phyloP scores from a whole-genome alignment of 1,140 invertebrate genomes.

The Lycorma delicatula region DNA sequence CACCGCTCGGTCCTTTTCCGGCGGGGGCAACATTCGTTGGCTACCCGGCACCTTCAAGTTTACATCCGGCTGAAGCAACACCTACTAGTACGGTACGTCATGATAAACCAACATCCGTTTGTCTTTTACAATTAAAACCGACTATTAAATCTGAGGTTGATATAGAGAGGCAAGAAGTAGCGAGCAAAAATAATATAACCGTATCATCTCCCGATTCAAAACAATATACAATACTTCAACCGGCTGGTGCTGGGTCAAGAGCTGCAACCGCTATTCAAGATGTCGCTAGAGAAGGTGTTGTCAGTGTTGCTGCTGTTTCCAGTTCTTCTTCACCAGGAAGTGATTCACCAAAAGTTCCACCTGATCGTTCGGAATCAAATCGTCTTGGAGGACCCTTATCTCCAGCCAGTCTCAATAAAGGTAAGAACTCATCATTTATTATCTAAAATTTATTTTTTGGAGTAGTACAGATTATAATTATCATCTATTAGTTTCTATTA shows the following conservation, averaged over 20 bases:
- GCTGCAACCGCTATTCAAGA: slow-evolving; percentile 70
- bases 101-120: slow-evolving; percentile 24
- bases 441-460: too few species aligned
- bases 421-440: slow-evolving; percentile 46
- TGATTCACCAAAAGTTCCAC: slow-evolving; percentile 20
- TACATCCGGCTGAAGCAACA: slow-evolving; percentile 34
- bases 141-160: slow-evolving; percentile 37
- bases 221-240: slow-evolving; percentile 76
- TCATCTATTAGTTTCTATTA: too few species aligned
- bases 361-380: slow-evolving; percentile 33
- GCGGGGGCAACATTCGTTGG: slow-evolving; percentile 54
- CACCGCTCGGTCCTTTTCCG: slow-evolving; percentile 49
- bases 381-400: slow-evolving; percentile 48
- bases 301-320: slow-evolving; percentile 53
- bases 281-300: slow-evolving; percentile 53
- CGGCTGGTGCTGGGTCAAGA: slow-evolving; percentile 62
- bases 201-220: slow-evolving; percentile 42
- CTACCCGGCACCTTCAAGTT: slow-evolving; percentile 41
- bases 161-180: slow-evolving; percentile 25
- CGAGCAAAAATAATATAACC: slow-evolving; percentile 2
- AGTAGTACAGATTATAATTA: too few species aligned
- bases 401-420: slow-evolving; percentile 61
- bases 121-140: slow-evolving; percentile 41
- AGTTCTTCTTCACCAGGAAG: slow-evolving; percentile 32
- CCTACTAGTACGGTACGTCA: slow-evolving; percentile 32